Conservation (phyloP, 2,888 invertebrate species). For the Microctonus brassicae region DNA sequence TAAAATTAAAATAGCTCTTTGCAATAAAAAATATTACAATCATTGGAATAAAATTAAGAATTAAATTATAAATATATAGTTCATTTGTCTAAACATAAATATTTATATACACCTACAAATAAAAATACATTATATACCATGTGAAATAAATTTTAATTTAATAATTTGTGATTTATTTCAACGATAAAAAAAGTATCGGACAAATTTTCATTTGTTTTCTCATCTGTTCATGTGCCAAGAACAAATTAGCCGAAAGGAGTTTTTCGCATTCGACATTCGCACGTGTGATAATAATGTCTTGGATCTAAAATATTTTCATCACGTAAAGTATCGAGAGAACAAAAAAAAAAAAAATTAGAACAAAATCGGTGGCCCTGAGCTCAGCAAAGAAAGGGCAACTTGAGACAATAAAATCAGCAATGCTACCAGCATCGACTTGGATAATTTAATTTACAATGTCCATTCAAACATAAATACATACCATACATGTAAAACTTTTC, state of each 20-base stretch:
- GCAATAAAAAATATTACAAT: too few species aligned
- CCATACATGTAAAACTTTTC: not conserved
- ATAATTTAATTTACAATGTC: slow-evolving; percentile 46
- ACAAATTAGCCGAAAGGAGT: slow-evolving; percentile 16
- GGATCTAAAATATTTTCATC: slow-evolving; percentile 49
- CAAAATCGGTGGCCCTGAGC: slow-evolving; percentile 31
- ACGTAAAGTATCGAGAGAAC: slow-evolving; percentile 47
- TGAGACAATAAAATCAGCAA: slow-evolving; percentile 47
- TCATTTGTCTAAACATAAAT: too few species aligned
- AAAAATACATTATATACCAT: too few species aligned
- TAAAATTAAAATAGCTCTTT: too few species aligned
- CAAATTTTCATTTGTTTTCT: slow-evolving; percentile 18
- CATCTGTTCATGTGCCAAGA: slow-evolving; percentile 19
- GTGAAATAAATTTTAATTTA: not conserved
- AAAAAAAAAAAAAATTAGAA: slow-evolving; percentile 14
- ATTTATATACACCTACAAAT: too few species aligned
- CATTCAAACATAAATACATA: slow-evolving; percentile 25
- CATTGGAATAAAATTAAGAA: too few species aligned
- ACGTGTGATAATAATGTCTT: slow-evolving; percentile 46
- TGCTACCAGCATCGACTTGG: slow-evolving; percentile 44
- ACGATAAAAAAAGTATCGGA: not conserved
- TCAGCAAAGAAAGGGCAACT: slow-evolving; percentile 16
- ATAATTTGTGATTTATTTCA: not conserved
- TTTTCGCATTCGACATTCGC: slow-evolving; percentile 27
- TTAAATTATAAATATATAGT: too few species aligned